A percentile compares a stretch with the other conserved stretches of the same genome.
Evolutionary conservation across 2,113 vertebrate species (phyloP).

Genomic region (Terrapene triunguis): DNA sequence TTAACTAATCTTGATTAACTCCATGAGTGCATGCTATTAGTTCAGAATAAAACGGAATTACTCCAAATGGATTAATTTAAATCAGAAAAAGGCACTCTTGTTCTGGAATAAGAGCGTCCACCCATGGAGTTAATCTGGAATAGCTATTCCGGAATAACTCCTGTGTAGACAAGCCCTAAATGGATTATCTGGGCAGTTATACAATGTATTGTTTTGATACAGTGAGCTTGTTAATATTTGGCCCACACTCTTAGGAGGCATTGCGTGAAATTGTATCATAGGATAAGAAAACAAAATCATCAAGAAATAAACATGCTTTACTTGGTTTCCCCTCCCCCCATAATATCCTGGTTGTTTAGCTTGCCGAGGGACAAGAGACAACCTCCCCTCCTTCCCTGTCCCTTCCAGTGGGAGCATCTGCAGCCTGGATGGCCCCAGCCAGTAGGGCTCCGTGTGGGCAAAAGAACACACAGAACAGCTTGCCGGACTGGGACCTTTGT

Average conservation of each 20-base stretch:
- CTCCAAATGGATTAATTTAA: neutral
- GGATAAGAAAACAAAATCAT: rapidly evolving
- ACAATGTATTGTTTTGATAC: neutral
- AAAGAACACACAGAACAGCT: neutral
- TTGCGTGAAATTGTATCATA: neutral
- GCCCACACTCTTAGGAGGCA: neutral
- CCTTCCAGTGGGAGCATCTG: neutral
- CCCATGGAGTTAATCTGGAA: neutral
- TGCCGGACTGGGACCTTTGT: neutral
- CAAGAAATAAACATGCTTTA: neutral
- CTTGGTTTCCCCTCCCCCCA: neutral
- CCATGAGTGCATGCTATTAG: neutral
- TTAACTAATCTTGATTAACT: neutral
- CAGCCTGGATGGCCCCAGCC: neutral
- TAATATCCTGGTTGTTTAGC: neutral
- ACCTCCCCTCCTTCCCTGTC: neutral
- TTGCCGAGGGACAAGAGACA: neutral
- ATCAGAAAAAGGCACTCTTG: neutral
- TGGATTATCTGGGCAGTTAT: neutral
- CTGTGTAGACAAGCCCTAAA: neutral
- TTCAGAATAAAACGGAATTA: neutral
- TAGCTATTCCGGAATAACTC: neutral
- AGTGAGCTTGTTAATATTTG: neutral
- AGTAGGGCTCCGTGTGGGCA: neutral
- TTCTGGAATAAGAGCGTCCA: neutral